Evolutionary conservation across 2,888 invertebrate species (phyloP).

Genomic region (Ctena decussata): DNA sequence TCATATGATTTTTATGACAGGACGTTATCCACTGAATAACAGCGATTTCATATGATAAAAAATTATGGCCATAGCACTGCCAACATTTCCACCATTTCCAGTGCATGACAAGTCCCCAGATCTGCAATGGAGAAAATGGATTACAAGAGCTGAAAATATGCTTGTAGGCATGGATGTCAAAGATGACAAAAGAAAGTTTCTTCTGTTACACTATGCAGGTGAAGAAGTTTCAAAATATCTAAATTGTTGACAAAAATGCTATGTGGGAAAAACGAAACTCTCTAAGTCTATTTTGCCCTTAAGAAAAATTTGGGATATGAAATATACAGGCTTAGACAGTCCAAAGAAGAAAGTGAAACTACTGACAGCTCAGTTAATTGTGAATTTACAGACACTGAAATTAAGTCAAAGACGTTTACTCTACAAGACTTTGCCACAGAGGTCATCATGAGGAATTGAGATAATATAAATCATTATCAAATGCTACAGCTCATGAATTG

Average conservation of each 20-base stretch:
- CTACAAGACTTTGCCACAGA: not conserved
- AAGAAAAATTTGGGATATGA: not conserved
- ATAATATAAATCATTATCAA: not conserved
- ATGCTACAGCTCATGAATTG: not conserved
- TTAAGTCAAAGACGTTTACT: not conserved
- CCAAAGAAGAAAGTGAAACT: not conserved
- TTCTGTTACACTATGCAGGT: constrained; percentile 6
- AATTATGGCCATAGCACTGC: not conserved
- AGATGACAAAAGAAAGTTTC: not conserved
- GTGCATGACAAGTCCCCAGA: not conserved
- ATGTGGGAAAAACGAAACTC: not conserved
- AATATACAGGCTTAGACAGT: not conserved
- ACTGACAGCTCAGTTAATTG: not conserved
- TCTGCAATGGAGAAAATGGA: constrained; percentile 21
- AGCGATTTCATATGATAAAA: too few species aligned
- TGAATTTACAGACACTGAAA: not conserved
- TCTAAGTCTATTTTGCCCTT: not conserved
- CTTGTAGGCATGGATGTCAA: constrained; percentile 14
- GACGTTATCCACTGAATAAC: too few species aligned
- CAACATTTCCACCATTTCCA: not conserved
- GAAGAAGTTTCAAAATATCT: not conserved
- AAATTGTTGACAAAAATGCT: not conserved
- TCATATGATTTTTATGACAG: too few species aligned
- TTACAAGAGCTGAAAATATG: too few species aligned
- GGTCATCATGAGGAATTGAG: not conserved